phyloP scores from a whole-genome alignment of 2,113 vertebrate species.

The Tachysurus vachellii region DNA sequence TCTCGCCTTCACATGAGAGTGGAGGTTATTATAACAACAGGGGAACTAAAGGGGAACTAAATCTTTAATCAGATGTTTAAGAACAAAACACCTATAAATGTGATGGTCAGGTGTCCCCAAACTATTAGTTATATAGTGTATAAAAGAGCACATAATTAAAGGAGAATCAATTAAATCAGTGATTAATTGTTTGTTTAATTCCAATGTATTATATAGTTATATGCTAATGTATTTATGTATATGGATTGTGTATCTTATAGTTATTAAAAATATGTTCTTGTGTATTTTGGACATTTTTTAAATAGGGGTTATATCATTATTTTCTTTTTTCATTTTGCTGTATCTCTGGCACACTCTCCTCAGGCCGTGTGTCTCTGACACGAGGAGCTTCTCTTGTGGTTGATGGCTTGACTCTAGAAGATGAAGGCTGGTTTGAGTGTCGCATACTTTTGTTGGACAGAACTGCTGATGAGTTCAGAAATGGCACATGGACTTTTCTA shows the following conservation, averaged over 20 bases:
- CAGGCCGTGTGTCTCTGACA: constrained; percentile 86
- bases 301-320: background rate
- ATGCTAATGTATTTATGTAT: background rate
- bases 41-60: background rate
- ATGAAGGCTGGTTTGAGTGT: constrained; percentile 97
- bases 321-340: constrained; percentile 18
- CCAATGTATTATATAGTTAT: background rate
- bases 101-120: background rate
- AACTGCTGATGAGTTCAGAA: constrained; percentile 85
- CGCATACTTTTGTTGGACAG: constrained; percentile 88
- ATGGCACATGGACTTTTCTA: constrained; percentile 95
- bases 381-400: constrained; percentile 86
- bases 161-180: background rate
- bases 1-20: background rate
- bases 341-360: constrained; percentile 11
- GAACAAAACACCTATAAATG: background rate
- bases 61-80: background rate
- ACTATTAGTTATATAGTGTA: background rate
- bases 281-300: background rate
- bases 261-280: background rate
- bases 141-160: background rate
- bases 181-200: background rate
- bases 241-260: background rate
- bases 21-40: background rate
- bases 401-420: constrained; percentile 81